Percentiles rank a stretch among this genome's conserved stretches.
These are phyloP conservation scores for Nesometra sesokonis DNA, from an alignment of 35 echinoderm and acorn worm genomes.

Conservation along the genomic window DNA sequence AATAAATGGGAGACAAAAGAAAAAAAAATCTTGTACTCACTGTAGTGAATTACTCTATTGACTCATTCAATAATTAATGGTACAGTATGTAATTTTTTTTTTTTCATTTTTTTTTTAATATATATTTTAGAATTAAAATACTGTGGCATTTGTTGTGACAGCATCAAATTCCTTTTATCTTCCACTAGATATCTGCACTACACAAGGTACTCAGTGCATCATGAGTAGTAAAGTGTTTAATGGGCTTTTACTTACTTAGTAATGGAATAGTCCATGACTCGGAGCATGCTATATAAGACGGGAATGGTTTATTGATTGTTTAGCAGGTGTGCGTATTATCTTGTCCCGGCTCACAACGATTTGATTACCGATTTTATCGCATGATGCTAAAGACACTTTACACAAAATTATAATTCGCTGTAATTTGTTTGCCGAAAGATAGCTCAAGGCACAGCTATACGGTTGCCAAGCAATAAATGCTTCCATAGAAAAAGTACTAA, in stretches of 20 bases:
- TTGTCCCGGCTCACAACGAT: not conserved
- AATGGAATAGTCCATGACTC: not conserved
- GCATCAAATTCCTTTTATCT: too few relatives aligned
- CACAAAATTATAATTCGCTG: not conserved
- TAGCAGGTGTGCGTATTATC: not conserved
- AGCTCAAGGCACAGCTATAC: not conserved
- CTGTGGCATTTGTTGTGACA: too few relatives aligned
- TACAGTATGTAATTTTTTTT: too few relatives aligned
- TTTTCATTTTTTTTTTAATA: too few relatives aligned
- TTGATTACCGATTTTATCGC: not conserved
- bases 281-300: not conserved
- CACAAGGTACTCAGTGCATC: too few relatives aligned
- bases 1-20: too few relatives aligned
- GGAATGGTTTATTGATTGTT: not conserved
- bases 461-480: not conserved
- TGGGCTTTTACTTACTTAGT: not conserved
- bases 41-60: too few relatives aligned
- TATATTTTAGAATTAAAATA: too few relatives aligned
- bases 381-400: not conserved
- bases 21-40: too few relatives aligned
- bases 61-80: too few relatives aligned
- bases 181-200: too few relatives aligned
- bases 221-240: not conserved
- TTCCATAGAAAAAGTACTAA: not conserved
- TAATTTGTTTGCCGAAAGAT: not conserved